phyloP scores from a whole-genome alignment of 2,113 vertebrate species.

The Synchiropus splendidus region DNA sequence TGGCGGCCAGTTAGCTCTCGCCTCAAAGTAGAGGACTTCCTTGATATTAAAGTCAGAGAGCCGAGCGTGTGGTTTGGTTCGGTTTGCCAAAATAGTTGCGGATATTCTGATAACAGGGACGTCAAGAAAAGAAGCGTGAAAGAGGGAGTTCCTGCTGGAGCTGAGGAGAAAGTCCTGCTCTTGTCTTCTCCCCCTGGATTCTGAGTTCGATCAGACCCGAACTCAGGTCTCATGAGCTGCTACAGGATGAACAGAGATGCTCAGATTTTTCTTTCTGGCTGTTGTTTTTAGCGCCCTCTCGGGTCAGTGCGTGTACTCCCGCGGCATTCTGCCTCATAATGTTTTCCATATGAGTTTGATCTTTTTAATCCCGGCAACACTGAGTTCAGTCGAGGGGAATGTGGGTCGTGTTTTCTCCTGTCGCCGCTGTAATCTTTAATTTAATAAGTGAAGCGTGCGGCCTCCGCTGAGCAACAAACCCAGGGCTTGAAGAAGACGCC shows the following conservation, averaged over 20 bases:
- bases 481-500: conserved; percentile 1
- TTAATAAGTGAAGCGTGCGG: conserved; percentile 16
- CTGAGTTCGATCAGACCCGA: no score
- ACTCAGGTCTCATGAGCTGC: no score
- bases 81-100: conserved; percentile 30
- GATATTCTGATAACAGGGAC: conserved; percentile 17
- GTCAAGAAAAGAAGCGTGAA: conserved; percentile 9
- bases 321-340: conserved; percentile 25
- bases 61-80: conserved; percentile 46
- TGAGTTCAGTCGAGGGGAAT: conserved; percentile 30
- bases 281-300: conserved; percentile 18
- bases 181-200: conserved; percentile 12
- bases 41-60: conserved; percentile 23
- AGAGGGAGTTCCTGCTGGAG: not conserved
- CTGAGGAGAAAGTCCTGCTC: conserved; percentile 23
- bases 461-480: not conserved
- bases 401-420: conserved; percentile 18
- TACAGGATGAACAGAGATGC: no score
- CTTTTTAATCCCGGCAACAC: conserved; percentile 16
- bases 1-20: conserved; percentile 12
- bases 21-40: conserved; percentile 32
- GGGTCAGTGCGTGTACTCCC: not conserved
- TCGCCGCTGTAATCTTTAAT: not conserved
- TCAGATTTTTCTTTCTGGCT: no score
- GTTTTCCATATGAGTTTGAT: conserved; percentile 41